Base-by-base conservation (phyloP, 1,140 invertebrate species). In the Bombus soroeensis region DNA sequence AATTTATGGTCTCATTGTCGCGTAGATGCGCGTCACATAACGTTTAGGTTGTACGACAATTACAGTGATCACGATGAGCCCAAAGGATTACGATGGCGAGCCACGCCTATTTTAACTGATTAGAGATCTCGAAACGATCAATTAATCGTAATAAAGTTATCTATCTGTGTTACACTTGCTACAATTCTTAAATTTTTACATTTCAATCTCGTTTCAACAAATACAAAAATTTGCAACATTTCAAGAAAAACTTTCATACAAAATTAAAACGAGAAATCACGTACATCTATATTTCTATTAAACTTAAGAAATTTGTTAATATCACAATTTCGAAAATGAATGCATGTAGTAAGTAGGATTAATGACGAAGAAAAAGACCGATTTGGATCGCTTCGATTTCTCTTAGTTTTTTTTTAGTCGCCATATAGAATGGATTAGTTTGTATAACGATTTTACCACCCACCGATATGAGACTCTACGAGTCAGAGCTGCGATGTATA, bases 401-500 rank as follows among this genome's bases (percentile, higher is more conserved):
- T 53, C 81, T 34, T 53, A 53, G n/a, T 39, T 53, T 22, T 53
- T 53, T 53, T 53, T 53, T n/a, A 13, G 8, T 41, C 3, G 8
- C n/a, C 43, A 41, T 15, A 6, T 8, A 37, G 41, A 18, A n/a
- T 59, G 5, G n/a, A 32, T 28, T 64, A 15, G 10, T 68, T 77
- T 43, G 15, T 25, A 12, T 66, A 70, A 81, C 59, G 57, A 85
- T 47, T 70, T 82, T 74, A 74, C 74, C 75, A 83, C 78, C 80
- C 79, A 80, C 43, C 71, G 80, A 88, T 39, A 47, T 64, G 77
- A 84, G 64, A 89, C 47, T 89, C 64, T 28, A 62, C 82, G 83
- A 85, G 79, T 80, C 85, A 64, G 28, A 87, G 81, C 87, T 91
- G 86, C 89, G 77, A 89, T 76, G 39, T 88, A 71, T 85, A 89